Conservation (phyloP, 2,888 invertebrate species). For the Papilio elwesi region DNA sequence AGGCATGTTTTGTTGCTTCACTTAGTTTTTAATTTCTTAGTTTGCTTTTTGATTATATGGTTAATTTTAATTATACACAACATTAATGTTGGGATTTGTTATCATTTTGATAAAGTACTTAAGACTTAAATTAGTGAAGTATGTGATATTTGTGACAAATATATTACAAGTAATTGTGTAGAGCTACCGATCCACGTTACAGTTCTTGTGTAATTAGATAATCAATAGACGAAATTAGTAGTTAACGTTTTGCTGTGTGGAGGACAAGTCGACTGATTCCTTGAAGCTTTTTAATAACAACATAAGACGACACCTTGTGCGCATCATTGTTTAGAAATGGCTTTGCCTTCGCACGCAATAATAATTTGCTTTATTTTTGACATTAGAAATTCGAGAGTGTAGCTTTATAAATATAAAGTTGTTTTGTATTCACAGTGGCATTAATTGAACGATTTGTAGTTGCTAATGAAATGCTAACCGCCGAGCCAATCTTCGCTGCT, state of each 20-base stretch:
- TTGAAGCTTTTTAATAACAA: slow-evolving; percentile 26
- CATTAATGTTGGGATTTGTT: slow-evolving; percentile 9
- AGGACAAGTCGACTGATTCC: slow-evolving; percentile 6
- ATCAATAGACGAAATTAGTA: background rate
- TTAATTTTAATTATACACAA: slow-evolving; percentile 17
- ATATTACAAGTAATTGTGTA: background rate
- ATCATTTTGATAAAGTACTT: slow-evolving; percentile 6
- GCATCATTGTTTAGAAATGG: background rate
- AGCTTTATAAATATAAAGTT: background rate
- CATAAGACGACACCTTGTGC: background rate
- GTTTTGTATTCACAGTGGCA: slow-evolving; percentile 21
- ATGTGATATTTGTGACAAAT: slow-evolving; percentile 15
- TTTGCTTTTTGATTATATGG: slow-evolving; percentile 20
- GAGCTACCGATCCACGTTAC: background rate
- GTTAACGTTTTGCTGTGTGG: slow-evolving; percentile 3
- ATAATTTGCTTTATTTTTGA: slow-evolving; percentile 18
- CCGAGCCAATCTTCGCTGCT: background rate
- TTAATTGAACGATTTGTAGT: slow-evolving; percentile 1
- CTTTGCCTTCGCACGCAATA: slow-evolving; percentile 19
- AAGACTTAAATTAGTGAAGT: background rate
- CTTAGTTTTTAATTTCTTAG: slow-evolving; percentile 25
- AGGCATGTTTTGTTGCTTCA: slow-evolving; percentile 30
- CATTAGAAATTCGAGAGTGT: background rate
- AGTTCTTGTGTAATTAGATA: background rate
- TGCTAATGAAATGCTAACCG: slow-evolving; percentile 23